Evolutionary conservation across 2,888 invertebrate genomes (phyloP), one percentile per base, ranked within the genome.

Genomic region (Portevinia maculata): DNA sequence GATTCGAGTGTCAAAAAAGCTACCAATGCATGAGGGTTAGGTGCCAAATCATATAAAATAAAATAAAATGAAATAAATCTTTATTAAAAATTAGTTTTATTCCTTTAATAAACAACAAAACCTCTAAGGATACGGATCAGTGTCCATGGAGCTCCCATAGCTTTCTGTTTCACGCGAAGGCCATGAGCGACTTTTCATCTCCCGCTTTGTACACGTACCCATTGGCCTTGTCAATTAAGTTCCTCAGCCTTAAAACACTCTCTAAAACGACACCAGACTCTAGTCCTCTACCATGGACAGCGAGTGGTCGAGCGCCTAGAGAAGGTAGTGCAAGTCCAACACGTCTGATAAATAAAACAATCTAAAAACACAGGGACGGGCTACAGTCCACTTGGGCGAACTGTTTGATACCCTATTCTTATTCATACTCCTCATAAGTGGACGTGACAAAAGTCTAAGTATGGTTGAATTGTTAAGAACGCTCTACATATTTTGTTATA

Each of bases 331-430:
- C 76, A 99, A 92, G 91, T 99, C 96, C 65, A 98, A 91, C 4
- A 99, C 98, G 90, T 99, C 98, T 6, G 98, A n/a, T n/a, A n/a
- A n/a, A n/a, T 98, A 89, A 98, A 99, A 91, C 94, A 99, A 89
- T 99, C 98, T 69, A 98, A 92, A 86, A n/a, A n/a, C n/a, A n/a
- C n/a, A n/a, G n/a, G n/a, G n/a, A n/a, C n/a, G n/a, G n/a, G n/a
- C 94, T 94, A 90, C 97, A 98, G 78, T 94, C 93, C 65, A 98
- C 88, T 95, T 95, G 46, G 93, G n/a, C n/a, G n/a, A n/a, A n/a
- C n/a, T n/a, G n/a, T n/a, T n/a, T n/a, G n/a, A n/a, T n/a, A n/a
- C n/a, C n/a, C n/a, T n/a, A n/a, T n/a, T n/a, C n/a, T n/a, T n/a
- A n/a, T n/a, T n/a, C n/a, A n/a, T n/a, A n/a, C n/a, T n/a, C n/a